These are phyloP conservation scores for Callipepla squamata DNA, from an alignment of 2,113 vertebrate genomes.

Conservation along the genomic window DNA sequence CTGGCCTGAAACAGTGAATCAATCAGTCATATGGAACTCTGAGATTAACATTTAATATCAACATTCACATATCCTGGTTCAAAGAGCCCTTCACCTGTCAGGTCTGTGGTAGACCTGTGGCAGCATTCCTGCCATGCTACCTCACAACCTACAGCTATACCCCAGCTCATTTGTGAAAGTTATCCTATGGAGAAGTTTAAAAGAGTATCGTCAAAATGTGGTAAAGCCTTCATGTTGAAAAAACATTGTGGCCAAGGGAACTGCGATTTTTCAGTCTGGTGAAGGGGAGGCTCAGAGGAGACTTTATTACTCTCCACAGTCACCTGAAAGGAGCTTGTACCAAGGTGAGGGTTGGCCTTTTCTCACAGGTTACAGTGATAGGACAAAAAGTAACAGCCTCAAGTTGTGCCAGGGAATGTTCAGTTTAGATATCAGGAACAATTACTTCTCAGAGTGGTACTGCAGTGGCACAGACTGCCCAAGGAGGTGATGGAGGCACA, in stretches of 20 bases:
- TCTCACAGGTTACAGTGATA: too few species aligned
- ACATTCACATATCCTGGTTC: neutral
- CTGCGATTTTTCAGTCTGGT: too few species aligned
- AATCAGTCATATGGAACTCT: neutral
- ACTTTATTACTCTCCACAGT: too few species aligned
- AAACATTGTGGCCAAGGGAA: neutral
- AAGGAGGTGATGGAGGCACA: too few species aligned
- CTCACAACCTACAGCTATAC: neutral
- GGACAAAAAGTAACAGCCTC: too few species aligned
- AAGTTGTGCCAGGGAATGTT: too few species aligned
- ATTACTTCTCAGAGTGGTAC: too few species aligned
- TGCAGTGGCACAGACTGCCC: too few species aligned
- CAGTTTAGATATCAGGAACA: too few species aligned
- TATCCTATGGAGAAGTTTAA: neutral
- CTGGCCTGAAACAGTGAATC: neutral
- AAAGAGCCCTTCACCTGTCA: neutral
- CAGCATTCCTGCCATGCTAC: neutral
- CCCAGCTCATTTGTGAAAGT: neutral
- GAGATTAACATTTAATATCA: constrained; percentile 26
- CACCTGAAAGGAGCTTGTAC: too few species aligned
- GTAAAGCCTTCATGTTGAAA: neutral
- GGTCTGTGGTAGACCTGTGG: neutral
- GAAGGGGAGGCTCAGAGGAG: too few species aligned
- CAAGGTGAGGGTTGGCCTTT: too few species aligned
- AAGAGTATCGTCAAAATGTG: neutral